These are phyloP conservation scores for Dicycla oo DNA, from an alignment of 2,888 invertebrate species.

Conservation along the genomic window DNA sequence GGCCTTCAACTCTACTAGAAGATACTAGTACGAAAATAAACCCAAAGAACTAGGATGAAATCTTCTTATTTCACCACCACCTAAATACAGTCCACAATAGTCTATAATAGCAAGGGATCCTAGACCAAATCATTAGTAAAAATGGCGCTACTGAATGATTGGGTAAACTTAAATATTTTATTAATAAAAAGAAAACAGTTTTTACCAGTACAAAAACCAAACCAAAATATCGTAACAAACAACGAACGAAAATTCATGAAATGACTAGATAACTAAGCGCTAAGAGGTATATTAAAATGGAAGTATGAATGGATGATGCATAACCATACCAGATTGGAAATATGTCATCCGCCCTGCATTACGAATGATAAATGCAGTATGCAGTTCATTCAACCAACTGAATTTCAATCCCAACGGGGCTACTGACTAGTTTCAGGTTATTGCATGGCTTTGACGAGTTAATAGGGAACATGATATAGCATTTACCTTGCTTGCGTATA, in stretches of 20 bases:
- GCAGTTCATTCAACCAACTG: conserved; percentile 54
- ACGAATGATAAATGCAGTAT: conserved; percentile 61
- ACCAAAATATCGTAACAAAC: not conserved
- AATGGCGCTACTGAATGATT: not conserved
- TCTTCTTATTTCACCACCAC: too few relatives aligned
- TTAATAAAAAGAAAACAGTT: not conserved
- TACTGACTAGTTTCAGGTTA: conserved; percentile 27
- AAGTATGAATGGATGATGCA: conserved; percentile 57
- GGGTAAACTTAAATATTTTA: not conserved
- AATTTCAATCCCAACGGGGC: conserved; percentile 43
- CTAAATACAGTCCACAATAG: too few relatives aligned
- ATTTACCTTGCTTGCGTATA: not conserved
- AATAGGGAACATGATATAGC: conserved; percentile 23
- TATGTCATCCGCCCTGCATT: conserved; percentile 61
- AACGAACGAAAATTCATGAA: not conserved
- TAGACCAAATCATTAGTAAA: not conserved
- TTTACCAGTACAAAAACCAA: not conserved
- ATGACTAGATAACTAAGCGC: conserved; percentile 22
- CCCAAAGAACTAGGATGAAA: too few relatives aligned
- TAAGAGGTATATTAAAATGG: conserved; percentile 47
- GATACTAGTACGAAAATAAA: too few relatives aligned
- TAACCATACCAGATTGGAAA: conserved; percentile 58
- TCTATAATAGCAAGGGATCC: not conserved
- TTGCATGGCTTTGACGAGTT: conserved; percentile 28
- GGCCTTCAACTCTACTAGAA: too few relatives aligned